Percentiles rank a stretch among this genome's conserved stretches.
Conservation (phyloP, 2,797 vertebrate species). For the Sternotherus odoratus region DNA sequence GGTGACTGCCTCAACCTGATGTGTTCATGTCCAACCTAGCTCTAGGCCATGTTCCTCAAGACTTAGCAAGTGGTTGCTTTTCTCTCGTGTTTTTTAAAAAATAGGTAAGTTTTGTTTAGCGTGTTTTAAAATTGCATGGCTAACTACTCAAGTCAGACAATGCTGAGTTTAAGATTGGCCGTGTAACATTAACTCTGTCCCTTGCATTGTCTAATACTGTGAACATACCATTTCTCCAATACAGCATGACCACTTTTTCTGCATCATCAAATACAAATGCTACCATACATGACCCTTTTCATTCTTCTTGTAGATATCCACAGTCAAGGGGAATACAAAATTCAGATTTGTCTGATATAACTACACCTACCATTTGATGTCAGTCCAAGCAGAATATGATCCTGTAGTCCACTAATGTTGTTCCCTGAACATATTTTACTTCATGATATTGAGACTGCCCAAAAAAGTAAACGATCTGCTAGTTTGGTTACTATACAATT, state of each 20-base stretch:
- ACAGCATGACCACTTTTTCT: too few species aligned
- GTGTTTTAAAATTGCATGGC: neutral
- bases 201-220: neutral
- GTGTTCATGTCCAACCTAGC: too few species aligned
- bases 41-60: neutral
- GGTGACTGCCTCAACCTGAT: neutral
- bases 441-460: neutral
- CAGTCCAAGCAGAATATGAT: neutral
- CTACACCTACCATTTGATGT: constrained; percentile 21
- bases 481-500: neutral
- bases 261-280: neutral
- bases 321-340: neutral
- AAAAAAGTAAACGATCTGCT: neutral
- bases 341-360: neutral
- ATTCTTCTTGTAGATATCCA: neutral
- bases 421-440: neutral
- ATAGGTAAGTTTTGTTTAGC: too few species aligned
- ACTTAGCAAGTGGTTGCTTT: too few species aligned
- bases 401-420: neutral
- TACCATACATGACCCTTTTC: neutral
- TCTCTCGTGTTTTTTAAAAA: too few species aligned
- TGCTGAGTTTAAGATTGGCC: neutral
- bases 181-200: neutral
- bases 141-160: neutral
- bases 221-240: too few species aligned